Conservation (phyloP, 23 tunicate species). For the Styela plicata region DNA sequence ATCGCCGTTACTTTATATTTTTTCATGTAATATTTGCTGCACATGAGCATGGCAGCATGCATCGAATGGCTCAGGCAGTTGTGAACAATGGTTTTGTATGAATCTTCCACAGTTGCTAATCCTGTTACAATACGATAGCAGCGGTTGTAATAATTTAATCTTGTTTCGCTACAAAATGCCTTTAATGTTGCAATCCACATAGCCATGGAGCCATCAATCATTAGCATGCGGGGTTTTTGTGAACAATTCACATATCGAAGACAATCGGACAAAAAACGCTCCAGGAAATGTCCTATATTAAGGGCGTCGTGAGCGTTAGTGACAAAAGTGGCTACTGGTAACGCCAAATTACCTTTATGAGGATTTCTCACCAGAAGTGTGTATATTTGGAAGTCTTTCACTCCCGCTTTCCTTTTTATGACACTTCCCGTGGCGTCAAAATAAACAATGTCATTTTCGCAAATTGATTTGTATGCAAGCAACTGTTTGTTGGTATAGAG, state of each 20-base stretch:
- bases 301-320: slow-evolving; percentile 22
- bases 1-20: background rate
- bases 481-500: slow-evolving; percentile 20
- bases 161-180: slow-evolving; percentile 12
- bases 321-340: slow-evolving; percentile 34
- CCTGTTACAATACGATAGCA: slow-evolving; percentile 31
- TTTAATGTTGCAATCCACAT: slow-evolving; percentile 37
- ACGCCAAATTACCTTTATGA: background rate
- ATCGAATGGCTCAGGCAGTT: slow-evolving; percentile 45
- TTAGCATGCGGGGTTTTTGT: slow-evolving; percentile 19
- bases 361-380: slow-evolving; percentile 37
- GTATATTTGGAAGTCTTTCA: slow-evolving; percentile 33
- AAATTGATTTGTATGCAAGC: background rate
- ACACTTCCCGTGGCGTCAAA: slow-evolving; percentile 43
- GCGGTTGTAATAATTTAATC: slow-evolving; percentile 20
- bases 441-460: slow-evolving; percentile 17
- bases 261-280: background rate
- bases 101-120: background rate
- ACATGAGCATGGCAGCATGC: slow-evolving; percentile 32
- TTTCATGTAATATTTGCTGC: slow-evolving; percentile 11
- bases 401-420: background rate
- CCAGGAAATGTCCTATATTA: slow-evolving; percentile 34
- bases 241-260: background rate
- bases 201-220: slow-evolving; percentile 51
- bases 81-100: slow-evolving; percentile 27